Evolutionary conservation across 2,888 invertebrate species (phyloP), one percentile per base, ranked within the genome.

Genomic region (Limenitis camilla): DNA sequence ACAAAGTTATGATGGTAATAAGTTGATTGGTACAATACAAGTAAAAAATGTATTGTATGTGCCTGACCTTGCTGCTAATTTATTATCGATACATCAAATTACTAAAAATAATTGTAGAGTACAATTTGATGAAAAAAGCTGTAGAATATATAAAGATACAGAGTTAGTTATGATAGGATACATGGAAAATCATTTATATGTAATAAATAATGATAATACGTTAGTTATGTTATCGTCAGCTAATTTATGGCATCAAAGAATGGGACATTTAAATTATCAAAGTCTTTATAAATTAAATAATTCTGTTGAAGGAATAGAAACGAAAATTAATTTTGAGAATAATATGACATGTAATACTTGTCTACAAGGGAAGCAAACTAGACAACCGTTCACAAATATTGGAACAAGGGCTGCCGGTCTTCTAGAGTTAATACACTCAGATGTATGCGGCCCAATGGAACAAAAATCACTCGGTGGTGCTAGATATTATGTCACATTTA

Each of bases 41-140:
- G 46, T 69, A 8, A 61, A 49, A 31, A 52, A 67, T 60, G 63
- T 66, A 29, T 47, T 66, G 5, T 62, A 50, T 61, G 60, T 66
- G 11, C 65, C 65, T 40, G 58, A 45, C 5, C 33, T 66, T 27
- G 61, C 65, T 19, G 55, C 55, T 1, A 63, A 64, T 33, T 41
- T 65, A 6, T 45, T 65, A 0, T 67, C 64, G 41, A 62, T 65
- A 0, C 61, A 64, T 38, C 41, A 57, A 6, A 61, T 67, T 5
- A 53, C 55, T 2, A 59, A 58, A 5, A 61, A 10, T 61, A 59
- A 59, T 1, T 50, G 38, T 47, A 58, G 57, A 5, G 49, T 60
- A 19, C 52, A 5, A n/a, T 19, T 19, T 19, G 19, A 19, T 19
- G 19, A 19, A 3, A 19, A 19, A 19, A 19, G 2, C 19, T 19